phyloP scores from a whole-genome alignment of 2,797 vertebrate genomes.

The Rhinatrema bivittatum region DNA sequence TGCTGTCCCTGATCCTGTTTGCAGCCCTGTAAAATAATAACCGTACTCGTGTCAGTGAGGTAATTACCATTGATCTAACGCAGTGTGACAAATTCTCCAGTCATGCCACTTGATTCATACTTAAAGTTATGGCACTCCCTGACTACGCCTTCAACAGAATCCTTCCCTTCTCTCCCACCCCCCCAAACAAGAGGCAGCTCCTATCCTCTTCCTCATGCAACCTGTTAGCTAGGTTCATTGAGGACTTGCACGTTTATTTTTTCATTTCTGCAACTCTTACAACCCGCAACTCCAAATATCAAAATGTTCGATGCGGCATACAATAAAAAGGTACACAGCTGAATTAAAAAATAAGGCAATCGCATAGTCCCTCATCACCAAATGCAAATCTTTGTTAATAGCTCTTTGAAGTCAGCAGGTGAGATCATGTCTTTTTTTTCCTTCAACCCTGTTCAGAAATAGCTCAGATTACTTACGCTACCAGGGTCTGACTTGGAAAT shows the following conservation, averaged over 20 bases:
- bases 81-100: slow-evolving; percentile 81
- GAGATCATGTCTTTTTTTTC: too few species aligned
- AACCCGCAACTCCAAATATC: too few species aligned
- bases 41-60: slow-evolving; percentile 92
- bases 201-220: not conserved
- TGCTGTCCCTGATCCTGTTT: slow-evolving; percentile 70
- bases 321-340: too few species aligned
- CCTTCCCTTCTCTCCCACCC: slow-evolving; percentile 55
- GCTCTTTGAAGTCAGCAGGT: too few species aligned
- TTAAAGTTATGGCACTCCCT: slow-evolving; percentile 56
- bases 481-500: too few species aligned
- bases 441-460: too few species aligned
- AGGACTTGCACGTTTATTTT: slow-evolving; percentile 4
- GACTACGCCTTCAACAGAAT: slow-evolving; percentile 60
- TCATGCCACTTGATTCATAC: slow-evolving; percentile 81
- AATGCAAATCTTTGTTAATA: too few species aligned
- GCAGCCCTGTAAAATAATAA: slow-evolving; percentile 98
- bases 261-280: too few species aligned
- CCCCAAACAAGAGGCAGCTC: not conserved
- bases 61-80: slow-evolving; percentile 98
- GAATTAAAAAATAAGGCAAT: too few species aligned
- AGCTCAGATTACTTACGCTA: too few species aligned
- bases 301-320: too few species aligned
- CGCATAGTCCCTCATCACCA: too few species aligned
- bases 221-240: not conserved